Evolutionary conservation across 2,888 invertebrate genomes (phyloP), one percentile per base, ranked within the genome.

Genomic region (Pyrrhia umbra): DNA sequence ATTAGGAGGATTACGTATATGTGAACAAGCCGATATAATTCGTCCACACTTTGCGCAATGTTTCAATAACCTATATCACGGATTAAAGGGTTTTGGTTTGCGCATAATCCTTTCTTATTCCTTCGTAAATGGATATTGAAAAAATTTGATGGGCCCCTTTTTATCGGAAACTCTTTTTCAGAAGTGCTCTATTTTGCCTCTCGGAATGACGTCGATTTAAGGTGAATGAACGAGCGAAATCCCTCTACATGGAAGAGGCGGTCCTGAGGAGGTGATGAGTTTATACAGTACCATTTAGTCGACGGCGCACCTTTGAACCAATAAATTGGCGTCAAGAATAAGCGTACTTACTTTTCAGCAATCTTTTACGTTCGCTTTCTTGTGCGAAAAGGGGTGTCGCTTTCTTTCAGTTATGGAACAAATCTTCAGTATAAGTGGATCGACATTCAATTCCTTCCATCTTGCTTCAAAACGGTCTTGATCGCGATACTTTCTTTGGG

Each of bases 191-290:
- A 93, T 92, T 94, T 93, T 91, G 92, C 91, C 87, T 91, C 83
- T 89, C 85, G 85, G 85, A 94, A 93, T 93, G 92, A 92, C 90
- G 90, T 88, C 93, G 90, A 93, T 93, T 94, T 93, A 93, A 93
- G 92, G 91, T 92, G 94, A 93, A 93, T 92, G 92, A 94, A 93
- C 92, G 92, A 92, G 92, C 90, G 79, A 90, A 92, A 94, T 92
- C 91, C 89, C 85, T 87, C 87, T 88, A 94, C 94, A 94, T 85
- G 94, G 89, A 94, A 94, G 88, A 90, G 95, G 94, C 94, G 94
- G 92, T 81, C 82, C 92, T 87, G 86, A 85, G 85, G 80, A 92
- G 92, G 93, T 93, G 94, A 94, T 93, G 93, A 92, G 90, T 92
- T 91, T 92, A 92, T 92, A 91, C 88, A 88, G 89, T 87, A 89